Percentiles rank a stretch among this genome's conserved stretches.
Conservation (phyloP, 1,140 invertebrate genomes). For the Cotesia typhae region DNA sequence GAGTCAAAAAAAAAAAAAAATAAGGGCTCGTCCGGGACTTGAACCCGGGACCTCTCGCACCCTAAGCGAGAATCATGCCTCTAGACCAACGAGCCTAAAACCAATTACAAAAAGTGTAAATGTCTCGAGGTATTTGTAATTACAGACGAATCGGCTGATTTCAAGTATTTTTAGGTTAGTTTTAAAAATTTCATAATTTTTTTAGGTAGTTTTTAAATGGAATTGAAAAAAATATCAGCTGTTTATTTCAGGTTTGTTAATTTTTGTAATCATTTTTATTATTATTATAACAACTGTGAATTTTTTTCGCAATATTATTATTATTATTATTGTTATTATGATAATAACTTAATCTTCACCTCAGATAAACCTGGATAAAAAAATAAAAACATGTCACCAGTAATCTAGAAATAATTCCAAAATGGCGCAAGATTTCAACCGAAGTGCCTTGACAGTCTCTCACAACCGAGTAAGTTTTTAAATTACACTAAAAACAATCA, state of each 20-base stretch:
- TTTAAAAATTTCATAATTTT: no score
- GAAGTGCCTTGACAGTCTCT: slow-evolving; percentile 55
- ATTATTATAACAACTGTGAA: no score
- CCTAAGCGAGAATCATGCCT: slow-evolving; percentile 84
- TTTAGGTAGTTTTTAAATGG: no score
- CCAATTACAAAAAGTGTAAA: neutral
- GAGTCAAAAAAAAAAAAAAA: slow-evolving; percentile 7
- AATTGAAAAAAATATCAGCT: no score
- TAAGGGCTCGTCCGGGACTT: slow-evolving; percentile 80
- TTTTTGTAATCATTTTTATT: no score
- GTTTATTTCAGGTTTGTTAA: no score
- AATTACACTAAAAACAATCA: no score
- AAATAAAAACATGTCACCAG: no score
- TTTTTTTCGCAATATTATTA: neutral
- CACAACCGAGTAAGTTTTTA: slow-evolving; percentile 46
- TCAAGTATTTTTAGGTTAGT: no score
- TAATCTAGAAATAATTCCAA: slow-evolving; percentile 35
- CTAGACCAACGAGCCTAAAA: slow-evolving; percentile 71
- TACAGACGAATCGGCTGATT: no score
- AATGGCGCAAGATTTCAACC: slow-evolving; percentile 63
- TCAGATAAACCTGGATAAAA: no score
- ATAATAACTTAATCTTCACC: neutral
- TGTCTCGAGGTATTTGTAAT: no score
- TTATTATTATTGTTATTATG: neutral
- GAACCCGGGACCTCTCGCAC: slow-evolving; percentile 85